Evolutionary conservation across 2,888 invertebrate species (phyloP).

Genomic region (Cyrtodaria siliqua): DNA sequence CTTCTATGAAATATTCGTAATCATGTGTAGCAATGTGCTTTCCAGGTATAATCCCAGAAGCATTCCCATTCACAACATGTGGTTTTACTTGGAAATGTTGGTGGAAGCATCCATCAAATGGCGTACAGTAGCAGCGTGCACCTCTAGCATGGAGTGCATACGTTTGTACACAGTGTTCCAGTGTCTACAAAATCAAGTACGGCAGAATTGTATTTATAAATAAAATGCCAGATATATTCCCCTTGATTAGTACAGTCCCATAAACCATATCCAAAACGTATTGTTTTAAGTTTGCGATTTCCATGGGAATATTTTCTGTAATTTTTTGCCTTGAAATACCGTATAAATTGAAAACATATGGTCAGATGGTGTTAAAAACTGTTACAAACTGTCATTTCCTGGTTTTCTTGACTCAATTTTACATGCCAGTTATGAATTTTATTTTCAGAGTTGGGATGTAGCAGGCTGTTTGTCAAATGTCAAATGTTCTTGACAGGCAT

Average conservation of each 20-base stretch:
- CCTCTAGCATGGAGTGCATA: conserved; percentile 46
- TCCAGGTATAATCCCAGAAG: conserved; percentile 9
- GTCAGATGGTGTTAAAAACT: no score
- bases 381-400: no score
- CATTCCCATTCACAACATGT: neutral
- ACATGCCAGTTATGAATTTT: no score
- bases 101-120: conserved; percentile 64
- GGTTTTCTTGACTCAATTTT: no score
- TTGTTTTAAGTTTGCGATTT: no score
- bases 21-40: conserved; percentile 12
- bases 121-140: conserved; percentile 68
- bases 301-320: no score
- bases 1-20: conserved; percentile 27
- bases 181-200: conserved; percentile 14
- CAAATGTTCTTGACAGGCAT: no score
- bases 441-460: no score
- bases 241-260: neutral
- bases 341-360: no score
- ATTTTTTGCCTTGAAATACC: no score
- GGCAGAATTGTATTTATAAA: neutral
- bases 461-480: no score
- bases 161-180: conserved; percentile 31
- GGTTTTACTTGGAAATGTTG: conserved; percentile 51
- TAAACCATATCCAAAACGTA: no score
- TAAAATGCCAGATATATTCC: neutral